Evolutionary conservation across 2,888 invertebrate species (phyloP).

Genomic region (Anaspis maculata): DNA sequence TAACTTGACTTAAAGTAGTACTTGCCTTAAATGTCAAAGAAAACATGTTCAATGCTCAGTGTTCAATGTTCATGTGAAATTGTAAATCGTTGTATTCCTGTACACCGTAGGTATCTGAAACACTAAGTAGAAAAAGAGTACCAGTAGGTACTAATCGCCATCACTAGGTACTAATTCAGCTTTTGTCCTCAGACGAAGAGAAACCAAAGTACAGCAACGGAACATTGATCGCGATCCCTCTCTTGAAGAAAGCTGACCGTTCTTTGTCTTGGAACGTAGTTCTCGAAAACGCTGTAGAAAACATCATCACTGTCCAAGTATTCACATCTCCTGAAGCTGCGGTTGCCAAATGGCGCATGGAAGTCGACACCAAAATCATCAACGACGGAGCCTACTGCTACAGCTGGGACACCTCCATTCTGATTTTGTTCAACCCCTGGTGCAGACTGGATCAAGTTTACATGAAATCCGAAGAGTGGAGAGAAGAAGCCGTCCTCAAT

Average conservation of each 20-base stretch:
- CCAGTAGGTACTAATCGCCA: not conserved
- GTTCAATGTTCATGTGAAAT: not conserved
- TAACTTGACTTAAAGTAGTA: too few species aligned
- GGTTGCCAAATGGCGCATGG: conserved; percentile 77
- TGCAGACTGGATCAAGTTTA: conserved; percentile 62
- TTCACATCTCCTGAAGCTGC: conserved; percentile 63
- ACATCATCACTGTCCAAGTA: conserved; percentile 55
- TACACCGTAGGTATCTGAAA: too few species aligned
- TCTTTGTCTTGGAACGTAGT: conserved; percentile 66
- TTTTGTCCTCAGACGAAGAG: conserved; percentile 50
- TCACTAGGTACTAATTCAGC: not conserved
- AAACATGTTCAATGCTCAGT: not conserved
- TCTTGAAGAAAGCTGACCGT: conserved; percentile 55
- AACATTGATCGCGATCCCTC: conserved; percentile 65
- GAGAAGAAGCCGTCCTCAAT: conserved; percentile 76
- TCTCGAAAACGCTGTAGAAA: conserved; percentile 57
- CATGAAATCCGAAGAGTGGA: conserved; percentile 56
- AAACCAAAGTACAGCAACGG: conserved; percentile 75
- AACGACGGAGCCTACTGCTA: conserved; percentile 65
- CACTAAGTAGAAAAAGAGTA: too few species aligned
- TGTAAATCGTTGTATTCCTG: too few species aligned
- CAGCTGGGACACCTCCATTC: conserved; percentile 68
- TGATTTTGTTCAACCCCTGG: conserved; percentile 88
- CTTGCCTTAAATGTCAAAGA: too few species aligned
- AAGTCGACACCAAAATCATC: conserved; percentile 69